Evolutionary conservation across 2,888 invertebrate genomes (phyloP), one percentile per base, ranked within the genome.

Genomic region (Agriopis aurantiaria): DNA sequence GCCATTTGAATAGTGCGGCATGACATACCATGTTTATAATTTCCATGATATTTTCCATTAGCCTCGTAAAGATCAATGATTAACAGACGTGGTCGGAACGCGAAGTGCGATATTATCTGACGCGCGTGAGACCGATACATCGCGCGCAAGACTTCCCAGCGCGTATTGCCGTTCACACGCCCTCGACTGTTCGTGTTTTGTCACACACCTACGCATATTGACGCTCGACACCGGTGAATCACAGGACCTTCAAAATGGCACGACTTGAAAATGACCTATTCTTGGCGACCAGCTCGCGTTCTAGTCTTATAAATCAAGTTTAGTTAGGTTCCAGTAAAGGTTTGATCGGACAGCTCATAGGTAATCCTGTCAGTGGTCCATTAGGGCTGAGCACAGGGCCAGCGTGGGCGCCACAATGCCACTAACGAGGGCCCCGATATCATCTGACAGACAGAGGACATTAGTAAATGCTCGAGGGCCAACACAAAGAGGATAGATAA

Each of bases 321-420:
- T 78, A 78, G 77, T 71, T 76, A 76, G 76, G 77, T 81, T 83
- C 78, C 83, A 81, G 82, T 82, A 85, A 86, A 82, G 79, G 79
- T 83, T 83, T 84, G 82, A 85, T 85, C 83, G 81, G 82, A 83
- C 80, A 75, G 78, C 82, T 82, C 83, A 85, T 86, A 85, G 85
- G 85, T 88, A 89, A 89, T 88, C 86, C 87, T 85, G 89, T 85
- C 88, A 84, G 85, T 78, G 82, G 75, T 85, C 84, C 87, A 89
- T 89, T 91, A 91, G 85, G 80, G 80, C 78, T 75, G 75, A 71
- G 80, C 81, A 69, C 77, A 79, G 80, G 81, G 79, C 78, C 69
- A 71, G 86, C 88, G 91, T 90, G 88, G 91, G 91, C 86, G 90
- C 88, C 85, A 90, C 92, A 91, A 90, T 90, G 85, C 87, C 85